Percentiles rank a stretch among this genome's conserved stretches.
Evolutionary conservation across 2,888 invertebrate genomes (phyloP).

Genomic region (Invenusta paracnida): DNA sequence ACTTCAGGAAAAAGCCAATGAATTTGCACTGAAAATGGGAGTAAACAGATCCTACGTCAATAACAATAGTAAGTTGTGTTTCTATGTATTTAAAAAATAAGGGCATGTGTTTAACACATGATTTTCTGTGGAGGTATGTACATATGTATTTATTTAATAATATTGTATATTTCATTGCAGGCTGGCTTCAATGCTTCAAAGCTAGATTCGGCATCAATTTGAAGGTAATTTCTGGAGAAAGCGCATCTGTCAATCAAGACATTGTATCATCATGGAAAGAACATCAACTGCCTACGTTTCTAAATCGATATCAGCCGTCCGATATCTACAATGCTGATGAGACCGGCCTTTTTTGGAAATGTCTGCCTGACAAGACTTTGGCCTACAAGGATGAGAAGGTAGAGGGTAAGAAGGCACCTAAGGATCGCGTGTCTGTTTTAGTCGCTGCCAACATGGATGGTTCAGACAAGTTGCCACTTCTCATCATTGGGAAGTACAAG

Average conservation of each 20-base stretch:
- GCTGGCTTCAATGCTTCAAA: too few relatives aligned
- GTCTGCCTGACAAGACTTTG: conserved; percentile 14
- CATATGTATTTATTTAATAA: too few relatives aligned
- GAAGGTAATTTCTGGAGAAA: neutral
- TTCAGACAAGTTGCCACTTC: conserved; percentile 42
- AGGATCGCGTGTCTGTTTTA: conserved; percentile 43
- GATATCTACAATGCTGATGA: conserved; percentile 31
- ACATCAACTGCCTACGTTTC: neutral
- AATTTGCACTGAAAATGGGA: too few relatives aligned
- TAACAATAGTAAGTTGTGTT: too few relatives aligned
- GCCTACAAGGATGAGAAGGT: neutral
- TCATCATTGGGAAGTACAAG: conserved; percentile 43
- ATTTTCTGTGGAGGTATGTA: too few relatives aligned
- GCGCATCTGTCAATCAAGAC: neutral
- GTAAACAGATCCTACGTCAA: too few relatives aligned
- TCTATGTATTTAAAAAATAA: too few relatives aligned
- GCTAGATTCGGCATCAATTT: too few relatives aligned
- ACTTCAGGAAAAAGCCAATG: too few relatives aligned
- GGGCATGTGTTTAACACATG: too few relatives aligned
- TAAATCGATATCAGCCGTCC: neutral
- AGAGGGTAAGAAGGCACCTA: conserved; percentile 16
- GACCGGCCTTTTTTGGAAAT: conserved; percentile 26
- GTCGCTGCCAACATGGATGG: conserved; percentile 44
- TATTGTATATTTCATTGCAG: too few relatives aligned
- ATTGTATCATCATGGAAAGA: neutral